Evolutionary conservation across 2,797 vertebrate species (phyloP).

Genomic region (Paramormyrops hopkinsi): DNA sequence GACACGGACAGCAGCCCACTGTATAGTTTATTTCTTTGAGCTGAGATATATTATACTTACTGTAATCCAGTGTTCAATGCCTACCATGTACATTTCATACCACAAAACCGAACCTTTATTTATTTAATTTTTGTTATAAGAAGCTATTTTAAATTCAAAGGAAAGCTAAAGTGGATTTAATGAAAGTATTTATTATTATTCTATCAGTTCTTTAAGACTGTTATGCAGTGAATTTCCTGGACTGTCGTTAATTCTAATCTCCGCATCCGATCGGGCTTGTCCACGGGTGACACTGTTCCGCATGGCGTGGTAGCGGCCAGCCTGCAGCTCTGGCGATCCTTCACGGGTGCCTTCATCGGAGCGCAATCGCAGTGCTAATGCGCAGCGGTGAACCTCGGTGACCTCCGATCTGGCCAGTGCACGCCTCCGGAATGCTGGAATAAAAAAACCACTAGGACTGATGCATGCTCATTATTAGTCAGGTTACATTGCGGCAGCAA

Average conservation of each 20-base stretch:
- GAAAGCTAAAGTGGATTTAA: background rate
- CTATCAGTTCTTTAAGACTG: background rate
- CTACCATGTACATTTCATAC: background rate
- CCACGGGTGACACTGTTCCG: background rate
- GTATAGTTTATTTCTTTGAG: background rate
- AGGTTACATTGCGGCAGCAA: background rate
- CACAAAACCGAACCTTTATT: background rate
- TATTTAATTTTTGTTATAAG: background rate
- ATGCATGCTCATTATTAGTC: background rate
- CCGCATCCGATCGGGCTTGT: background rate
- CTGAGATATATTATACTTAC: background rate
- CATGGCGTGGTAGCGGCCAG: background rate
- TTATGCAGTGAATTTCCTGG: background rate
- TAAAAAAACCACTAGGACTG: background rate
- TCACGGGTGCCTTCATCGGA: background rate
- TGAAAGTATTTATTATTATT: background rate
- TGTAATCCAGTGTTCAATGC: background rate
- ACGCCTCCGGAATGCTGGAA: background rate
- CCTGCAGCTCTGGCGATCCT: background rate
- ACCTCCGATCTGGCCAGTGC: background rate
- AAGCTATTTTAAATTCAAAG: background rate
- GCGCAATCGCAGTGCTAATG: background rate
- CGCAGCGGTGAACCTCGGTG: background rate
- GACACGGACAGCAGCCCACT: background rate
- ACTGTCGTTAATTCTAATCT: conserved; percentile 10